Percentiles rank a stretch among this genome's conserved stretches.
phyloP scores from a whole-genome alignment of 2,888 invertebrate species.

The Eurytoma californica region DNA sequence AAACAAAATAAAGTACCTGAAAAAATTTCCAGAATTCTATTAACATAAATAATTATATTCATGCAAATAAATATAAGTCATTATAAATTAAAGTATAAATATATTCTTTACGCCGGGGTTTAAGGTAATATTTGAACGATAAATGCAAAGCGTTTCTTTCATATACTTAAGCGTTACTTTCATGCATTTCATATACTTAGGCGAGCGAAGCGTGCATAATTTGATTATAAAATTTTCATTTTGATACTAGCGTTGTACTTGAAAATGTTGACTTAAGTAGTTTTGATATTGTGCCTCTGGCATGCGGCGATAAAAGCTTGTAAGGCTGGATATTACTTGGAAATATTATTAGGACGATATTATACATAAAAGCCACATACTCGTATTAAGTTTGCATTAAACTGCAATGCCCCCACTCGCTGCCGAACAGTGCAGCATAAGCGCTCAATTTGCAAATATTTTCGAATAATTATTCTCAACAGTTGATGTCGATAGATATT shows the following conservation, averaged over 20 bases:
- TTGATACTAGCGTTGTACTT: constrained; percentile 26
- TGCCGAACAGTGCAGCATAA: constrained; percentile 4
- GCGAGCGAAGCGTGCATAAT: constrained; percentile 18
- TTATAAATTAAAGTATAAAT: neutral
- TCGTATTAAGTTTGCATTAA: constrained; percentile 44
- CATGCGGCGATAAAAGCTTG: constrained; percentile 46
- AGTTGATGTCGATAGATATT: neutral
- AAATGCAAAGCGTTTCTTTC: no score
- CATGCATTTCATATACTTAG: neutral
- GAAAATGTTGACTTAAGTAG: constrained; percentile 38
- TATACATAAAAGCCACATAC: constrained; percentile 43
- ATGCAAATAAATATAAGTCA: neutral
- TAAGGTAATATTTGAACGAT: no score
- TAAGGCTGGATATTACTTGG: constrained; percentile 43
- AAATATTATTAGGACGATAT: constrained; percentile 46
- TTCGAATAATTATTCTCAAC: constrained; percentile 6
- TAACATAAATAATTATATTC: no score
- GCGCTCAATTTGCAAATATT: constrained; percentile 42
- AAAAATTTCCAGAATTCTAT: neutral
- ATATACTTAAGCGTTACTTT: neutral
- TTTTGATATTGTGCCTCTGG: constrained; percentile 42
- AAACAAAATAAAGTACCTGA: constrained; percentile 14
- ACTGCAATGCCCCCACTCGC: constrained; percentile 19
- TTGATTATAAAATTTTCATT: constrained; percentile 38
- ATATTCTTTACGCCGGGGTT: no score